Evolutionary conservation across 2,797 vertebrate species (phyloP).

Genomic region (Melopsittacus undulatus): DNA sequence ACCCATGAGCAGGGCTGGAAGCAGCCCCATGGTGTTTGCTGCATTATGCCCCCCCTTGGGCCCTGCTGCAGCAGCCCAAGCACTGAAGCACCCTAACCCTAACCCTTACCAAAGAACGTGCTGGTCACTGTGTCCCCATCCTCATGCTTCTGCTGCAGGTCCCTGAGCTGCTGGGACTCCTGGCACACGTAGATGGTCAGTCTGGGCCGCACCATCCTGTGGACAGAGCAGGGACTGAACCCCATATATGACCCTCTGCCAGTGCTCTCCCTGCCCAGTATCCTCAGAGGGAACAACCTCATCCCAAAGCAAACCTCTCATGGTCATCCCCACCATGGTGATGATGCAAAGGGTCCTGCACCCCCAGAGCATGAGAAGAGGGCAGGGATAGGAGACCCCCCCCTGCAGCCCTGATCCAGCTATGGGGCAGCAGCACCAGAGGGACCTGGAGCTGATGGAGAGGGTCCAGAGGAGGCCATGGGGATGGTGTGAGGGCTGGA

Average conservation of each 20-base stretch:
- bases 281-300: not conserved
- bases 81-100: no score
- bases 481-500: no score
- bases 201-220: conserved; percentile 90
- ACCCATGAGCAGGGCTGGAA: fast-evolving
- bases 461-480: no score
- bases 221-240: not conserved
- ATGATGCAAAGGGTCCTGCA: not conserved
- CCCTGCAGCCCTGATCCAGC: not conserved
- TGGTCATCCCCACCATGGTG: not conserved
- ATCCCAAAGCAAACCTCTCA: fast-evolving
- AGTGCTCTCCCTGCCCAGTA: not conserved
- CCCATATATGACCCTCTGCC: fast-evolving
- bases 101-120: conserved; percentile 92
- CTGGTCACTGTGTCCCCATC: conserved; percentile 86
- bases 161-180: conserved; percentile 88
- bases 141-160: conserved; percentile 88
- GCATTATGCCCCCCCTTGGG: not conserved
- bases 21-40: not conserved
- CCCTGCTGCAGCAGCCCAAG: not conserved
- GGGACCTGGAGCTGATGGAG: not conserved
- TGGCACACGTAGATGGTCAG: conserved; percentile 97
- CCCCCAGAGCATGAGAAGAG: not conserved
- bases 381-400: not conserved
- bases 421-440: not conserved